These are phyloP conservation scores for Alfaro cultratus DNA, from an alignment of 2,797 vertebrate species.

Conservation along the genomic window DNA sequence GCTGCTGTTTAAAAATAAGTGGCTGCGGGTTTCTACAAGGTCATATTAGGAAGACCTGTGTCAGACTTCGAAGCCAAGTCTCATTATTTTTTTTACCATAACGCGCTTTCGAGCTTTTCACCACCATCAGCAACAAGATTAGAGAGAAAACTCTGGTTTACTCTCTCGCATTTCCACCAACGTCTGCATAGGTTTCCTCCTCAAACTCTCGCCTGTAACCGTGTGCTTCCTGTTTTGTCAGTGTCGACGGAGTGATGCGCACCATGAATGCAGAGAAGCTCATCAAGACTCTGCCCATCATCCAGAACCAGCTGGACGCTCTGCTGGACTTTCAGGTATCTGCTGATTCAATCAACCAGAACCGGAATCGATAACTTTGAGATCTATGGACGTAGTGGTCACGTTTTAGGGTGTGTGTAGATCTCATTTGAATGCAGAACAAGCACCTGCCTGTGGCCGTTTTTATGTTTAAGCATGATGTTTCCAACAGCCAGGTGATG, in stretches of 20 bases:
- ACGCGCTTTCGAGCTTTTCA: background rate
- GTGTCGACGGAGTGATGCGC: conserved; percentile 91
- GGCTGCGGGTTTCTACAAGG: background rate
- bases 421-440: conserved; percentile 32
- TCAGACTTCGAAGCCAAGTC: background rate
- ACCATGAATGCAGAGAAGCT: conserved; percentile 93
- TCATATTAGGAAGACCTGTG: background rate
- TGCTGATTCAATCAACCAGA: conserved; percentile 41
- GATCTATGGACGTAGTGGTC: conserved; percentile 5
- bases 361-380: conserved; percentile 49
- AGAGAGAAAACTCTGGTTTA: background rate
- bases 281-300: conserved; percentile 92
- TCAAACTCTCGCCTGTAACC: background rate
- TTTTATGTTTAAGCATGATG: background rate
- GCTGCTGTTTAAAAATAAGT: conserved; percentile 1
- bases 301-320: conserved; percentile 94
- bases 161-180: background rate
- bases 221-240: conserved; percentile 50
- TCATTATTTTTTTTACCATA: background rate
- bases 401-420: background rate
- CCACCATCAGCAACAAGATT: background rate
- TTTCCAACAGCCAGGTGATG: background rate
- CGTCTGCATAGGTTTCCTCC: conserved; percentile 12
- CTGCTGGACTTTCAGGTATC: conserved; percentile 94
- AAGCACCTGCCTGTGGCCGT: conserved; percentile 11